phyloP scores from a whole-genome alignment of 2,113 vertebrate species.

The Neofelis nebulosa region DNA sequence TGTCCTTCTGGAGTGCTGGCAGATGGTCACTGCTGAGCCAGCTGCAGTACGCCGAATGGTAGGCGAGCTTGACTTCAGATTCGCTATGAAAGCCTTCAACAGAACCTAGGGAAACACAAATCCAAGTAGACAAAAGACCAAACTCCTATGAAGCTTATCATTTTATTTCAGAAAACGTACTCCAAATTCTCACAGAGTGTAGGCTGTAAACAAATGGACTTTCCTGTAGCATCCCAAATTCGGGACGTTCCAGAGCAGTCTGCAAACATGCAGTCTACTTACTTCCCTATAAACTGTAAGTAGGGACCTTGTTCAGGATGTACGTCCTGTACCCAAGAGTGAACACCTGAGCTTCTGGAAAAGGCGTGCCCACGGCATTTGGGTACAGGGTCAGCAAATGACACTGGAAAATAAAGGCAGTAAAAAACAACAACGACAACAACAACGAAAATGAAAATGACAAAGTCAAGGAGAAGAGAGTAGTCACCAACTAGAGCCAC shows the following conservation, averaged over 20 bases:
- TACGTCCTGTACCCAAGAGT: fast-evolving
- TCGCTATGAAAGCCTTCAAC: constrained; percentile 95
- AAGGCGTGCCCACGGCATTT: neutral
- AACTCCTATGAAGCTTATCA: neutral
- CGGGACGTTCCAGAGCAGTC: neutral
- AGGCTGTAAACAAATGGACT: neutral
- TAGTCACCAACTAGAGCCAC: neutral
- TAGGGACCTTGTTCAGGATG: no score
- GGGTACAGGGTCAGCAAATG: neutral
- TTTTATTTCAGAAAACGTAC: neutral
- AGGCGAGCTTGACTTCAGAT: constrained; percentile 94
- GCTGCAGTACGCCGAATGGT: constrained; percentile 95
- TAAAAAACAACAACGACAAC: neutral
- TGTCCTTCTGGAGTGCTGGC: constrained; percentile 93
- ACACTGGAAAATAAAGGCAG: neutral
- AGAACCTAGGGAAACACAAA: constrained; percentile 86
- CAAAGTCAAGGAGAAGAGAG: neutral
- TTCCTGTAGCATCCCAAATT: neutral
- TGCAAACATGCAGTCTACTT: fast-evolving
- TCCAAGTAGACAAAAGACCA: neutral
- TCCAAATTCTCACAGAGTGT: neutral
- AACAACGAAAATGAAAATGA: neutral
- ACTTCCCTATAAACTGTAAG: neutral
- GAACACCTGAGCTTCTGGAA: neutral
- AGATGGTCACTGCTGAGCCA: constrained; percentile 92